Base-by-base conservation (phyloP, 2,797 vertebrate genomes). In the Periparus ater region DNA sequence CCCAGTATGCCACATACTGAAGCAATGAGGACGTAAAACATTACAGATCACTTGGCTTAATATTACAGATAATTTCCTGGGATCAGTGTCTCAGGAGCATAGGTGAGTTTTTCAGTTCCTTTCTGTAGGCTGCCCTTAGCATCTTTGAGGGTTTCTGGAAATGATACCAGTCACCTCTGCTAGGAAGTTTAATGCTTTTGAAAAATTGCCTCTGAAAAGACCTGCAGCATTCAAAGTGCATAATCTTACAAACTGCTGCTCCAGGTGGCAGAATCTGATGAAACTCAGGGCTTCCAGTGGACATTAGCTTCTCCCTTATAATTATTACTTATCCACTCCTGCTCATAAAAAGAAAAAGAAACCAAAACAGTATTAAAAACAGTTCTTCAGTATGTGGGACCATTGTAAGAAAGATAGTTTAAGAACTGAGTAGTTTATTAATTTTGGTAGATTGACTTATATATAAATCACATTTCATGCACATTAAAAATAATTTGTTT, bases 11-110 rank as follows among this genome's bases (percentile, higher is more conserved):
- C 17, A 19, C 25, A 3, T 17, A 10, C 34, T 53, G 71, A 12
- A 65, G 17, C 16, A 8, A 4, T 10, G 11, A 0, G 0, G 63
- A 48, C 0, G 0, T 6, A 7, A 50, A 27, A 22, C 5, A 17
- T 32, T 84, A 11, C 11, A 66, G 40, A 78, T 12, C 3, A 11
- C 29, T 44, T 67, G 17, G 10, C 9, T 81, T 32, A n/a, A 29
- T 44, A 5, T 23, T 61, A 61, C 34, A 38, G 45, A 58, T 66
- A 1, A 9, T 66, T 85, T 79, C 9, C 15, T 61, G 19, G 19
- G 15, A 68, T 14, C 5, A 1, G 0, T 23, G 17, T 77, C 77
- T 84, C 32, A 21, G 32, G 6, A 68, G 19, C 0, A 0, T 25
- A 45, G 25, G 38, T 3, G 4, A 81, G 16, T 8, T 57, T 78